Evolutionary conservation across 2,113 vertebrate species (phyloP).

Genomic region (Ceyx margarethae): DNA sequence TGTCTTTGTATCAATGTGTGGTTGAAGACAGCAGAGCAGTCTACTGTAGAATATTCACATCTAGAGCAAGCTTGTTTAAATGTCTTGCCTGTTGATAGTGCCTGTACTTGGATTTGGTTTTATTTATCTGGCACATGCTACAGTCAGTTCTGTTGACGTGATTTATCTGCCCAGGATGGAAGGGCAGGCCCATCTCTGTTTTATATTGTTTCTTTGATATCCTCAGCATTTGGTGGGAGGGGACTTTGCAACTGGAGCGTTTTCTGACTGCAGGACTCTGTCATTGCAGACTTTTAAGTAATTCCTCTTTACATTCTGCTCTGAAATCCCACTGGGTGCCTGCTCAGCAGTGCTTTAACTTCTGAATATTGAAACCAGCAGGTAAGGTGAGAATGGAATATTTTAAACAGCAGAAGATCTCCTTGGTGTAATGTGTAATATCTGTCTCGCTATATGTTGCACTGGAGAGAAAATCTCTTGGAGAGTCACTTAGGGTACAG

Average conservation of each 20-base stretch:
- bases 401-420: constrained; percentile 14
- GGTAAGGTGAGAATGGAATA: constrained; percentile 50
- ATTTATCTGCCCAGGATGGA: background rate
- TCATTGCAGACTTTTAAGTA: background rate
- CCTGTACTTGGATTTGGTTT: background rate
- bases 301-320: constrained; percentile 36
- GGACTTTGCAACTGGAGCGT: background rate
- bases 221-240: background rate
- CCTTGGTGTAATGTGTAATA: background rate
- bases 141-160: background rate
- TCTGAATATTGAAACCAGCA: constrained; percentile 67
- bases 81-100: background rate
- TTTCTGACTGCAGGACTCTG: background rate
- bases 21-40: background rate
- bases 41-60: background rate
- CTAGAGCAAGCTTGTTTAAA: background rate
- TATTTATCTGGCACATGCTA: background rate
- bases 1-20: background rate
- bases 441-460: background rate
- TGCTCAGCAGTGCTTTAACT: constrained; percentile 49
- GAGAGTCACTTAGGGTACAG: background rate
- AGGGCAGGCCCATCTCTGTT: background rate
- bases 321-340: constrained; percentile 49
- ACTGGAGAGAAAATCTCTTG: background rate
- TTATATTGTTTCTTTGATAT: background rate